Conservation (phyloP, 2,113 vertebrate species). For the Baryphthengus martii region DNA sequence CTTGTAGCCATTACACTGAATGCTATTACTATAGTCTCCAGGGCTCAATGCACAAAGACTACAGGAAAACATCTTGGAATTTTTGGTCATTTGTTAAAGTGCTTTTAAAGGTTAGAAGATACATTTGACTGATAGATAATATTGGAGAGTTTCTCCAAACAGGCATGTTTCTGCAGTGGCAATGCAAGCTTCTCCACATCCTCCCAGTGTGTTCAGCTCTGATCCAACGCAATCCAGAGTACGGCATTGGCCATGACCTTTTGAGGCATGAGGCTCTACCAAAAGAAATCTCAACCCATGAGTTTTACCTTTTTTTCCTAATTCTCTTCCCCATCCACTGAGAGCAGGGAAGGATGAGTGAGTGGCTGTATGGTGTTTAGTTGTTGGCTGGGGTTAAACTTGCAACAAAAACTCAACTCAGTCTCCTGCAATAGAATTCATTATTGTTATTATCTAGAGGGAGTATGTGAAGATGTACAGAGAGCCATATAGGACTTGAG, state of each 20-base stretch:
- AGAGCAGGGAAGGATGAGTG: background rate
- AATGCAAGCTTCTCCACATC: background rate
- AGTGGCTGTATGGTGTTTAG: background rate
- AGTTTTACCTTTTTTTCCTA: background rate
- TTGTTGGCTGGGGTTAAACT: background rate
- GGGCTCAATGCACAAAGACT: background rate
- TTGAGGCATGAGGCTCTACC: background rate
- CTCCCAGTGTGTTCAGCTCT: background rate
- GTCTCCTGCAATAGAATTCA: background rate
- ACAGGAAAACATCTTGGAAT: background rate
- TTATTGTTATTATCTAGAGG: background rate
- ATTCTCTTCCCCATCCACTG: background rate
- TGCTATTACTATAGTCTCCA: background rate
- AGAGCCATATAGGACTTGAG: background rate
- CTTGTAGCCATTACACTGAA: background rate
- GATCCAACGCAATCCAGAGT: background rate
- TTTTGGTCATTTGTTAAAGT: background rate
- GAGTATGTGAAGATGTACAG: background rate
- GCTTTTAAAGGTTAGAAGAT: background rate
- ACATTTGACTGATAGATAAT: background rate
- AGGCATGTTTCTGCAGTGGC: background rate
- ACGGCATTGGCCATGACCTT: background rate
- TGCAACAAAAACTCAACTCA: background rate
- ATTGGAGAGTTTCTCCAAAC: background rate
- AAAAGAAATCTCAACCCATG: background rate